Conservation (phyloP, 1,140 invertebrate genomes). For the Camponotus pennsylvanicus region DNA sequence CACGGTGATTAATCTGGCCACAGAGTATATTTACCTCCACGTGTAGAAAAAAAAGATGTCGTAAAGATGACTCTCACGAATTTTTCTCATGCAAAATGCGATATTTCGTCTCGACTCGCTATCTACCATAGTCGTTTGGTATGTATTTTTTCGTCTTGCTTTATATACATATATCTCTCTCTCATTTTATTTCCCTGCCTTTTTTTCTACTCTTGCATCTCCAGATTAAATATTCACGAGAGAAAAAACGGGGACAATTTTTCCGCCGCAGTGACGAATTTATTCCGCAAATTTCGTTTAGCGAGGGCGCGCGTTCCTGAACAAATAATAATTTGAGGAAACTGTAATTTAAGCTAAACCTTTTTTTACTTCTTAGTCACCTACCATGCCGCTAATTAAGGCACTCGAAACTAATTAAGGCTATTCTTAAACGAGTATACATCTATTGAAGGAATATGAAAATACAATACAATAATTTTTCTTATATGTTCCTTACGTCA, state of each 20-base stretch:
- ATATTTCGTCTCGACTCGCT: conserved; percentile 30
- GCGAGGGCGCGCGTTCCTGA: neutral
- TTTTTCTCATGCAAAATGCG: conserved; percentile 17
- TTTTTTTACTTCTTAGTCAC: too few species aligned
- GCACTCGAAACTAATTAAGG: neutral
- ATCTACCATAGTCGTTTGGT: conserved; percentile 32
- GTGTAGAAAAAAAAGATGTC: conserved; percentile 16
- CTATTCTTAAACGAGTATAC: neutral
- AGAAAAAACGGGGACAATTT: conserved; percentile 35
- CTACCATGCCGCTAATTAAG: neutral
- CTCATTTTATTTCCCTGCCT: neutral
- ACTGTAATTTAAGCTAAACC: neutral
- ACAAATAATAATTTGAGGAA: conserved; percentile 5
- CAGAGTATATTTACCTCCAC: neutral
- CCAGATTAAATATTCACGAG: conserved; percentile 60
- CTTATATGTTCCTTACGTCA: neutral
- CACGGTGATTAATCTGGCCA: neutral
- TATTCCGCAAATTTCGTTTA: conserved; percentile 21
- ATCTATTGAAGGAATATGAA: neutral
- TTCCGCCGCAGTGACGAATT: conserved; percentile 22
- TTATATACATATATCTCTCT: neutral
- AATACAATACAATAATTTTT: neutral
- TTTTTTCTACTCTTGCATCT: conserved; percentile 21
- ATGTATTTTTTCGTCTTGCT: conserved; percentile 24
- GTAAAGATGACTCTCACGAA: neutral